Base-by-base conservation (phyloP, 1,140 invertebrate species). In the Diachasmimorpha longicaudata region DNA sequence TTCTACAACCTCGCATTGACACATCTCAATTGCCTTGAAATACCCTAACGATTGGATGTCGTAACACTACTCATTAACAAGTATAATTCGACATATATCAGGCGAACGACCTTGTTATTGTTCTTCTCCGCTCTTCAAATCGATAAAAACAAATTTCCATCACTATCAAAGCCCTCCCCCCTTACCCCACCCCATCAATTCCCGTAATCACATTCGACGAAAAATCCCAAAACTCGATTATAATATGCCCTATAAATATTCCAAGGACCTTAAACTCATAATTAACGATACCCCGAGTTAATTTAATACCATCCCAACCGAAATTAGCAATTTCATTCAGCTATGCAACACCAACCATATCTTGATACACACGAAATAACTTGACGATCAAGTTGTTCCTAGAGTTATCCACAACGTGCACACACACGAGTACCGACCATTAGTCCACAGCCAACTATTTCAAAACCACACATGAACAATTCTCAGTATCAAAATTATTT, bases 391-490 rank as follows among this genome's bases (percentile, higher is more conserved):
- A 68, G 31, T 68, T 68, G 66, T 68, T 37, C 31, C 8, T 16
- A 31, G 11, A 66, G 4, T 37, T 16, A 19, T 16, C 13, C 14
- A 19, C 6, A 52, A 13, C 36, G 36, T 68, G 39, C 10, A 68
- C 66, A 19, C 21, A 39, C 16, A 4, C 14, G 31, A n/a, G 39
- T 39, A 37, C n/a, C 58, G 23, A 25, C 58, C 66, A 68, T 39
- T 68, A 68, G 66, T 68, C 16, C 66, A 39, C 23, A 31, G 39
- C 36, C 66, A 68, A 68, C 66, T 68, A 68, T 68, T 39, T 68
- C 66, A 68, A 68, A 68, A 14, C 66, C 66, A 68, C 66, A 68
- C 36, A 31, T 39, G 31, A 68, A 68, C 66, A 68, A 68, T 68
- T 68, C 31, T 68, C 36, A 37, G 36, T 16, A 68, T 16, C 10